Evolutionary conservation across 2,113 vertebrate species (phyloP).

Genomic region (Ceyx margarethae): DNA sequence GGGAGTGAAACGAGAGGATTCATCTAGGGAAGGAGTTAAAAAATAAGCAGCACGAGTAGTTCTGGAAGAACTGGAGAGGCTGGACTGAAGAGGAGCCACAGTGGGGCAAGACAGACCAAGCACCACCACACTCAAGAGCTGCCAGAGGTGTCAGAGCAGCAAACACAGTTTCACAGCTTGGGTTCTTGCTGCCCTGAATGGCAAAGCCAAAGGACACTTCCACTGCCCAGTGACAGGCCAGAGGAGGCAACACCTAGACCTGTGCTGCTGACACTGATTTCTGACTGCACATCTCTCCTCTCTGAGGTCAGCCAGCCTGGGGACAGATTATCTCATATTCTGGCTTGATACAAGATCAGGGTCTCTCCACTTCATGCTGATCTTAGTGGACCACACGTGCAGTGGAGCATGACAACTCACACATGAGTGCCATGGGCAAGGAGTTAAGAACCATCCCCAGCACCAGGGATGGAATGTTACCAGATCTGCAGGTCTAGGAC

Average conservation of each 20-base stretch:
- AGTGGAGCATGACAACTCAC: background rate
- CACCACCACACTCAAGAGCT: background rate
- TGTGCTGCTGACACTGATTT: background rate
- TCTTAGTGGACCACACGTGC: background rate
- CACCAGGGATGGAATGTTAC: constrained; percentile 66
- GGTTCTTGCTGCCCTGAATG: background rate
- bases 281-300: background rate
- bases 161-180: background rate
- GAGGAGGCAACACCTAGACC: background rate
- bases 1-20: background rate
- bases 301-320: background rate
- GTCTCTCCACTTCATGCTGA: background rate
- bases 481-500: constrained; percentile 88
- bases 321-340: background rate
- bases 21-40: background rate
- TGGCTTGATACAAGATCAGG: background rate
- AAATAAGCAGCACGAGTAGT: background rate
- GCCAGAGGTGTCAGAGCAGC: background rate
- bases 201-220: background rate
- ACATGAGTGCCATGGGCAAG: background rate
- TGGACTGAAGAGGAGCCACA: background rate
- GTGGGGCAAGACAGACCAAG: background rate
- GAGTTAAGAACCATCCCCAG: background rate
- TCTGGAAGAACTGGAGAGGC: constrained; percentile 4
- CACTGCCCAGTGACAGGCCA: background rate